phyloP scores from a whole-genome alignment of 2,888 invertebrate species.

The Drosophila mercatorum region DNA sequence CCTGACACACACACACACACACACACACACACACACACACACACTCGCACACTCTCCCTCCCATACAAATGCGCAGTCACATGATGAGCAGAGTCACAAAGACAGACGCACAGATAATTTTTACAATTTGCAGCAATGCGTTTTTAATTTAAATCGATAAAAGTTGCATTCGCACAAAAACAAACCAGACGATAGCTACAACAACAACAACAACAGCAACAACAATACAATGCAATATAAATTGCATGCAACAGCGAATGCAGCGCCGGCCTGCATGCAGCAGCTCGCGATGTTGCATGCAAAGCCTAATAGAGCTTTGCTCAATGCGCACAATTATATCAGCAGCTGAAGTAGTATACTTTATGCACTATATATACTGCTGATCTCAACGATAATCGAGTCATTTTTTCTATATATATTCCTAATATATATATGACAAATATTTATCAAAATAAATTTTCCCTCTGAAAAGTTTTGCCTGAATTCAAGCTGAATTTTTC shows the following conservation, averaged over 20 bases:
- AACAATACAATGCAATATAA: conserved; percentile 62
- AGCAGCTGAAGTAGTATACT: not conserved
- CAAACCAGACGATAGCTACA: conserved; percentile 70
- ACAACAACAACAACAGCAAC: conserved; percentile 44
- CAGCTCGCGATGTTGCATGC: not conserved
- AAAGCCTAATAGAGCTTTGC: conserved; percentile 16
- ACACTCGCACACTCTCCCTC: conserved; percentile 6
- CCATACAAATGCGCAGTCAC: conserved; percentile 32
- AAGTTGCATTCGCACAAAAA: conserved; percentile 76
- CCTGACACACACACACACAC: conserved; percentile 55
- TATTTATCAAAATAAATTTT: no score
- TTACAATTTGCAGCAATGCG: conserved; percentile 79
- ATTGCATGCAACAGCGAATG: conserved; percentile 57
- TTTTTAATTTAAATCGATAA: conserved; percentile 79
- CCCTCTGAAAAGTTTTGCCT: not conserved
- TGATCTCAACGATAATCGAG: not conserved
- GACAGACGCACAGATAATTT: conserved; percentile 66
- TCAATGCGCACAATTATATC: not conserved
- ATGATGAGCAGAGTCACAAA: conserved; percentile 50
- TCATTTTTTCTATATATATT: no score
- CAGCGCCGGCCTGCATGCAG: not conserved
- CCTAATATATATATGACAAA: not conserved
- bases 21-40: conserved; percentile 25
- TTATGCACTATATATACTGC: not conserved
- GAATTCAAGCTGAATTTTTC: not conserved